Percentiles rank a stretch among this genome's conserved stretches.
phyloP scores from a whole-genome alignment of 53 echinoderm and acorn worm species.

The Paelopatides confundens region DNA sequence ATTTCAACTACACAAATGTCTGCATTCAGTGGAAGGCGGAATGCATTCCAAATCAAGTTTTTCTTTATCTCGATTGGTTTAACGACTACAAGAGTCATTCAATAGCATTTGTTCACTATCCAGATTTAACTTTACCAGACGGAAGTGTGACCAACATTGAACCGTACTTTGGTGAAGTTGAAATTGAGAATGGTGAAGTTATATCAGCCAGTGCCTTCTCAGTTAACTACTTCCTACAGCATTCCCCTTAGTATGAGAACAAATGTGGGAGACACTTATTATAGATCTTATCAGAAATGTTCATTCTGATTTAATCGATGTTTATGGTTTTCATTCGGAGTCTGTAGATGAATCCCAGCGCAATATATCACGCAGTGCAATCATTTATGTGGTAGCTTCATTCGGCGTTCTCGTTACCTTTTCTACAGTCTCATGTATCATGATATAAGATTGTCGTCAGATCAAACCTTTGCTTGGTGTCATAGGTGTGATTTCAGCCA shows the following conservation, averaged over 20 bases:
- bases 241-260: constrained; percentile 18
- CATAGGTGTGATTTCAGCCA: constrained; percentile 70
- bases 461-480: constrained; percentile 77
- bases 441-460: constrained; percentile 80
- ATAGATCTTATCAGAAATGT: background rate
- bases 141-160: constrained; percentile 21
- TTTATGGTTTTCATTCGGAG: constrained; percentile 56
- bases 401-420: constrained; percentile 67
- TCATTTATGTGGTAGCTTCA: constrained; percentile 67
- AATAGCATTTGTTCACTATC: background rate
- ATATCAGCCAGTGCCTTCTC: constrained; percentile 50
- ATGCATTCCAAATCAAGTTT: constrained; percentile 55
- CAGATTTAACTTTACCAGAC: background rate
- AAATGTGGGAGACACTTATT: constrained; percentile 59
- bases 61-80: background rate
- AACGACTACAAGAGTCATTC: background rate
- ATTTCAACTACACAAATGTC: background rate
- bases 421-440: constrained; percentile 73
- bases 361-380: constrained; percentile 57
- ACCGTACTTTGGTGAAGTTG: constrained; percentile 7
- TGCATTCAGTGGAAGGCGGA: constrained; percentile 33
- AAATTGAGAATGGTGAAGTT: background rate
- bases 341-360: constrained; percentile 62
- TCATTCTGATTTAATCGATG: constrained; percentile 27
- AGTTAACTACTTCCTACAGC: constrained; percentile 51